Evolutionary conservation across 2,113 vertebrate genomes (phyloP), one percentile per base, ranked within the genome.

Genomic region (Epinephelus fuscoguttatus): DNA sequence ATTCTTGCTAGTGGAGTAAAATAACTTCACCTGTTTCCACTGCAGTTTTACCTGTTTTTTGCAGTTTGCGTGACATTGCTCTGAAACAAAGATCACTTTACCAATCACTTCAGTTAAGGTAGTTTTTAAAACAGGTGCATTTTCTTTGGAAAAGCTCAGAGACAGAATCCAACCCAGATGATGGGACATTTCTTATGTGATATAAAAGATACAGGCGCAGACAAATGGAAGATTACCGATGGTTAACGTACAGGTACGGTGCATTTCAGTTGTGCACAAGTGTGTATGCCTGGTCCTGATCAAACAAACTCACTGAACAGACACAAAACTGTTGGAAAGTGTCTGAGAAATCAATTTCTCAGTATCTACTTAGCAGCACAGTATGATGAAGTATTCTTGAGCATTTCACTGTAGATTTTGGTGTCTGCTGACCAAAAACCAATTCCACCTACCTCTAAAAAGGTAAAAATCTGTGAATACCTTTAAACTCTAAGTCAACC

Each of bases 401-500:
- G 25, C 6, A n/a, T 23, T 45, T 14, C 6, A 50, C 5, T 50
- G 49, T 53, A n/a, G 9, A 17, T 66, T 23, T 60, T 50, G 25
- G 50, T 40, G 14, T 64, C 30, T 50, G 15, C 47, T 62, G n/a
- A 37, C 60, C 25, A 59, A 56, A 70, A 61, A 40, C 1, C 9
- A 56, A 9, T 13, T 52, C 17, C 33, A 69, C 9, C 23, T 6
- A 64, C 4, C 11, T 42, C 19, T 8, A 21, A 64, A 50, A 52
- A 37, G 30, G 52, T 19, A 11, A 23, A 37, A 76, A 37, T 67
- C 19, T 75, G 57, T 23, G 18, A 61, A 57, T 40, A 8, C 25
- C n/a, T 73, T n/a, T 74, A 80, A 78, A 76, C 21, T 42, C 19
- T 47, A 33, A 25, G 13, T 72, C 55, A 64, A 17, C 23, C 14